These are phyloP conservation scores for Onchidella celtica DNA, from an alignment of 2,888 invertebrate species.

Conservation along the genomic window DNA sequence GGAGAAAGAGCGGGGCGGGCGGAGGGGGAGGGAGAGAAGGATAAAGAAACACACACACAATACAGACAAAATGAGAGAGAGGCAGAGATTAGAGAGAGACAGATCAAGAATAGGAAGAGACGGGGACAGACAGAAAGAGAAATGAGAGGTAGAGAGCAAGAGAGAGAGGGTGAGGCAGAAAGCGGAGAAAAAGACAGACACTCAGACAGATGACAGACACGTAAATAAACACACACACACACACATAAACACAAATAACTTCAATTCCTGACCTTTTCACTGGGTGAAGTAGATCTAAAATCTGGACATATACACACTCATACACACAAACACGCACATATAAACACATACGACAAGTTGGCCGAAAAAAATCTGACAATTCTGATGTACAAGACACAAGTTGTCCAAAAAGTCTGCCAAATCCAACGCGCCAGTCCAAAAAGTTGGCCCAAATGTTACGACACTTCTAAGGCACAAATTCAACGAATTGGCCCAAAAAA, in stretches of 20 bases:
- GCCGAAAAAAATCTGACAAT: too few species aligned
- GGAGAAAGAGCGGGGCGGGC: slow-evolving; percentile 43
- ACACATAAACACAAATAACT: background rate
- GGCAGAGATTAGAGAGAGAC: slow-evolving; percentile 1
- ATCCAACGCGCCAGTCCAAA: too few species aligned
- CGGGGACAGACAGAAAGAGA: background rate
- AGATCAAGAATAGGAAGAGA: slow-evolving; percentile 21
- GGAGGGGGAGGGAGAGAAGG: slow-evolving; percentile 49
- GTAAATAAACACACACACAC: slow-evolving; percentile 18
- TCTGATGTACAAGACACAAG: too few species aligned
- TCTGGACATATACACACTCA: too few species aligned
- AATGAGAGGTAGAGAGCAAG: background rate
- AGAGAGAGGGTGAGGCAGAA: slow-evolving; percentile 23
- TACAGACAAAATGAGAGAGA: slow-evolving; percentile 35
- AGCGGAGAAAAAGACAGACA: slow-evolving; percentile 23
- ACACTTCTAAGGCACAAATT: too few species aligned
- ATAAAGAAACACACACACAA: slow-evolving; percentile 41
- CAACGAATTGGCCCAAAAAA: too few species aligned
- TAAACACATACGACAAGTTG: too few species aligned
- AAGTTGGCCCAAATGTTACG: too few species aligned
- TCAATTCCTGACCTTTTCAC: too few species aligned
- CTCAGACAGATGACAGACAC: slow-evolving; percentile 28
- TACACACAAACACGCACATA: too few species aligned
- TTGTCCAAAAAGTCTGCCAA: too few species aligned
- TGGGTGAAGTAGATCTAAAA: too few species aligned